Evolutionary conservation across 92 coral and sea anemone species (phyloP).

Genomic region (Porites rus): DNA sequence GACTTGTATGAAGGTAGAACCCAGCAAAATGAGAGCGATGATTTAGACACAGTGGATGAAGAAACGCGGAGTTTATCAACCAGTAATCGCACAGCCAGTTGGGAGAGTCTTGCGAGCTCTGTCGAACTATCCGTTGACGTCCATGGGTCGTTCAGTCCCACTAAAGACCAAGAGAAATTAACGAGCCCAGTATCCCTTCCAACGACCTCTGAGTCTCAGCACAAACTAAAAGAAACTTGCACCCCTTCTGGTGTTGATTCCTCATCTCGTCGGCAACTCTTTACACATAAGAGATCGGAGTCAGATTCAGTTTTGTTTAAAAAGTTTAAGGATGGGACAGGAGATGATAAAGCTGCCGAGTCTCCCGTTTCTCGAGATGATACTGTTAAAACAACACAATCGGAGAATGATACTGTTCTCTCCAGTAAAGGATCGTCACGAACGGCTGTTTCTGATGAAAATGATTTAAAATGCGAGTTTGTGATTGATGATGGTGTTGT

Average conservation of each 20-base stretch:
- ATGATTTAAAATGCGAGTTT: constrained; percentile 75
- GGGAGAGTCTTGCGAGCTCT: constrained; percentile 93
- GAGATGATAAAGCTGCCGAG: neutral
- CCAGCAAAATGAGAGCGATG: constrained; percentile 90
- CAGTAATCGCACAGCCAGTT: constrained; percentile 89
- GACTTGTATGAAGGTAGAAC: constrained; percentile 78
- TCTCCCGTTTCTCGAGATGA: neutral
- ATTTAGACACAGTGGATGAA: constrained; percentile 85
- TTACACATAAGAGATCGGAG: constrained; percentile 51
- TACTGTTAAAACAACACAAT: neutral
- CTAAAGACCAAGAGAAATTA: constrained; percentile 59
- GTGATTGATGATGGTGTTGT: constrained; percentile 71
- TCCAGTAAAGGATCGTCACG: constrained; percentile 45
- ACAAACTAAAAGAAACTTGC: constrained; percentile 11
- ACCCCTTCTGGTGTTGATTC: constrained; percentile 24
- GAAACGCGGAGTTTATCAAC: constrained; percentile 84
- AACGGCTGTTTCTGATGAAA: constrained; percentile 25
- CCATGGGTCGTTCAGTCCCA: constrained; percentile 51
- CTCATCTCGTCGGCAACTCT: constrained; percentile 62
- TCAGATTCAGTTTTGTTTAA: constrained; percentile 45
- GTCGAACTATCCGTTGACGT: constrained; percentile 63
- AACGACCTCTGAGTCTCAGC: constrained; percentile 36
- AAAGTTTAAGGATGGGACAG: neutral
- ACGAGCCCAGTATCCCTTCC: constrained; percentile 1
- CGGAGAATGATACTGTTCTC: constrained; percentile 17